Evolutionary conservation across 2,888 invertebrate species (phyloP).

Genomic region (Podabrus alpinus): DNA sequence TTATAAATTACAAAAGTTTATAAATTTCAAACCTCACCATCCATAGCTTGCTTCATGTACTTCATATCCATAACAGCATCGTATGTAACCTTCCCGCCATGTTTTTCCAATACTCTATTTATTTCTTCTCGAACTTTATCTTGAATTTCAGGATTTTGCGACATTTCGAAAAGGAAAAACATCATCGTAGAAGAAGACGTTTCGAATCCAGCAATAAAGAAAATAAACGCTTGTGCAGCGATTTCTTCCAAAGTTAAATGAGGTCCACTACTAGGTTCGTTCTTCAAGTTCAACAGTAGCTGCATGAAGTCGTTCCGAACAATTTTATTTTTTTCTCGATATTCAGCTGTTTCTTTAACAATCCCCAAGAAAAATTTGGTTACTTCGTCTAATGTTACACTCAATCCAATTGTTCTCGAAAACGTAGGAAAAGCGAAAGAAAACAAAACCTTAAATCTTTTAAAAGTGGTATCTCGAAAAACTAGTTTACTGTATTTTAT

Average conservation of each 20-base stretch:
- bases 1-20: not conserved
- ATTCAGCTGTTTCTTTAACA: slow-evolving; percentile 53
- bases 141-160: slow-evolving; percentile 56
- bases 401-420: slow-evolving; percentile 33
- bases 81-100: slow-evolving; percentile 54
- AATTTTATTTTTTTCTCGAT: slow-evolving; percentile 53
- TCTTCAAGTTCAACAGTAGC: slow-evolving; percentile 47
- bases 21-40: slow-evolving; percentile 35
- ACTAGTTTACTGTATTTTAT: slow-evolving; percentile 32
- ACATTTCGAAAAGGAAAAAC: slow-evolving; percentile 58
- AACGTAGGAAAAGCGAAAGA: slow-evolving; percentile 31
- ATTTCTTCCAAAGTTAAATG: slow-evolving; percentile 21
- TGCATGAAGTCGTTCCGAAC: slow-evolving; percentile 60
- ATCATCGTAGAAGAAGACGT: slow-evolving; percentile 53
- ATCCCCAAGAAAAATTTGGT: slow-evolving; percentile 54
- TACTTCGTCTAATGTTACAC: slow-evolving; percentile 35
- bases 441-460: slow-evolving; percentile 15
- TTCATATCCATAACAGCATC: slow-evolving; percentile 57
- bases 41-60: slow-evolving; percentile 56
- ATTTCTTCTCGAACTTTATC: slow-evolving; percentile 54
- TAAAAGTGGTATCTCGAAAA: slow-evolving; percentile 15
- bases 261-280: not conserved
- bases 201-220: slow-evolving; percentile 50
- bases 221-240: slow-evolving; percentile 41
- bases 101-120: slow-evolving; percentile 45